Conservation (phyloP, 2,888 invertebrate species). For the Eumacrocentrus americanus region DNA sequence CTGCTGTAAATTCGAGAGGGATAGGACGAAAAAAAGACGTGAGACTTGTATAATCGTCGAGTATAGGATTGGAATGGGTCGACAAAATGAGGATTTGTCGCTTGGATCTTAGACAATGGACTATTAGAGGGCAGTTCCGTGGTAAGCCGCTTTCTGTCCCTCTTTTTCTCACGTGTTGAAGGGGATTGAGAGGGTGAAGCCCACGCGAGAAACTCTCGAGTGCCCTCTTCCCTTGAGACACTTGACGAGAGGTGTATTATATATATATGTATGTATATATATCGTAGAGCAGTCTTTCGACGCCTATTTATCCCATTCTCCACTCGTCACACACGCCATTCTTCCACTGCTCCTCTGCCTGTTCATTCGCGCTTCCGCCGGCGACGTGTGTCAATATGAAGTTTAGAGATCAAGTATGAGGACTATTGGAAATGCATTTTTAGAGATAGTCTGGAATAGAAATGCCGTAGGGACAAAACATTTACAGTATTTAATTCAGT, state of each 20-base stretch:
- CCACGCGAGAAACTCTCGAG: slow-evolving; percentile 26
- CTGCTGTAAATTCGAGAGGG: background rate
- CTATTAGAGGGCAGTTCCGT: slow-evolving; percentile 55
- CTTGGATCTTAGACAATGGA: slow-evolving; percentile 57
- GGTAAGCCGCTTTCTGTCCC: slow-evolving; percentile 49
- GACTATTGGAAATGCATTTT: background rate
- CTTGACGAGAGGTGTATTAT: slow-evolving; percentile 15
- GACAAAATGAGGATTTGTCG: slow-evolving; percentile 42
- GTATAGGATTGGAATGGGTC: background rate
- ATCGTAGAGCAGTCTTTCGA: slow-evolving; percentile 28
- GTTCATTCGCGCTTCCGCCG: slow-evolving; percentile 59
- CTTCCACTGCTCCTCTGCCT: slow-evolving; percentile 6
- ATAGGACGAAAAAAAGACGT: slow-evolving; percentile 24
- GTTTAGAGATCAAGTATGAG: background rate
- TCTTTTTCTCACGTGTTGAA: slow-evolving; percentile 23
- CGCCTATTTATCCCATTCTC: slow-evolving; percentile 34
- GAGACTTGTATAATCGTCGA: slow-evolving; percentile 13
- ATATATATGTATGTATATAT: too few species aligned
- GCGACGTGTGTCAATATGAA: slow-evolving; percentile 61
- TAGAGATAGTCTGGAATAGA: background rate
- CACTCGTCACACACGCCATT: background rate
- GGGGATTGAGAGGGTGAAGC: slow-evolving; percentile 32
- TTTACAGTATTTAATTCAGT: too few species aligned
- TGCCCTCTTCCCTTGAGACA: slow-evolving; percentile 29
- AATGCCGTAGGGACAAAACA: too few species aligned